Base-by-base conservation (phyloP, 2,888 invertebrate species). In the Pristionchus entomophagus region DNA sequence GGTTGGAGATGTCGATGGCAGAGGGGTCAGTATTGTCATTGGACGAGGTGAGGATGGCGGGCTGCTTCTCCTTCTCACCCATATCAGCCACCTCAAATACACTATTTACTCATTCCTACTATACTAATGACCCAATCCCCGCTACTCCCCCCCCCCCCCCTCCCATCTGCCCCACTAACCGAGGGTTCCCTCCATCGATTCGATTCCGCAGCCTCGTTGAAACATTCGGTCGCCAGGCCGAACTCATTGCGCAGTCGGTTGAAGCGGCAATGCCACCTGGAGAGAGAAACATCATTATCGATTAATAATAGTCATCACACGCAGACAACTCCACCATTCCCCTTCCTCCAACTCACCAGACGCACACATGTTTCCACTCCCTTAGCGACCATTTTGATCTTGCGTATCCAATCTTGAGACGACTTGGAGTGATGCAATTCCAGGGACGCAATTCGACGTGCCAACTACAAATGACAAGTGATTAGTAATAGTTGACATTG, bases 261-360 rank as follows among this genome's bases (percentile, higher is more conserved):
- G 65, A 84, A 49, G 49, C 83, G 83, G 32, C 83, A n/a, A n/a
- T n/a, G n/a, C n/a, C n/a, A n/a, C n/a, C 82, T 83, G 59, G 0
- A 62, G 26, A 38, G 26, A 45, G 14, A 41, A 22, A 6, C 41
- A 77, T 49, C 1, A 77, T 29, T 29, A 69, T 41, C 12, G 12
- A 10, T 12, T 26, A n/a, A 77, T 45, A n/a, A n/a, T n/a, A n/a
- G n/a, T n/a, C n/a, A n/a, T n/a, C n/a, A n/a, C n/a, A n/a, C n/a
- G n/a, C n/a, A n/a, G n/a, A n/a, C n/a, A n/a, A n/a, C n/a, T n/a
- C 10, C 59, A 59, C 6, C 19, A 59, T 59, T 59, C 59, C 6
- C 10, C 22, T n/a, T 8, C 59, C 6, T 59, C n/a, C 82, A 59
- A 83, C 29, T n/a, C 41, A 14, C 10, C 29, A 59, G n/a, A 22